These are phyloP conservation scores for Porites lobata DNA, from an alignment of 92 coral and sea anemone species.

Conservation along the genomic window DNA sequence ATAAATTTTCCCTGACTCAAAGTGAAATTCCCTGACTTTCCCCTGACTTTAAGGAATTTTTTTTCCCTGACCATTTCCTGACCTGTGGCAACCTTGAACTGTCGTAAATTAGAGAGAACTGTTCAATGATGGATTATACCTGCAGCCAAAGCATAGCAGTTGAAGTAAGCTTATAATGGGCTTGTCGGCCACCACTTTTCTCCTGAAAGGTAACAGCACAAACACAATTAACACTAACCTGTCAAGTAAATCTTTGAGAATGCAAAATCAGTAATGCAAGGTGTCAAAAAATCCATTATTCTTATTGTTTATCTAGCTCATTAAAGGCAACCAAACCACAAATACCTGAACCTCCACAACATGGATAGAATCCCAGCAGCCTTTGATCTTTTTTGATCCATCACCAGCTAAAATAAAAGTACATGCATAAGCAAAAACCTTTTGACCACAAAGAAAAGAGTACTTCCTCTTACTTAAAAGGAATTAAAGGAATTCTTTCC, in stretches of 20 bases:
- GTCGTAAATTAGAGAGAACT: no score
- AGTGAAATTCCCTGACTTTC: no score
- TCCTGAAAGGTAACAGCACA: conserved; percentile 59
- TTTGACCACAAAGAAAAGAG: neutral
- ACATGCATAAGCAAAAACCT: neutral
- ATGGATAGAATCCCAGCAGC: conserved; percentile 99
- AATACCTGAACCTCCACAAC: conserved; percentile 99
- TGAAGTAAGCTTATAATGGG: conserved; percentile 99
- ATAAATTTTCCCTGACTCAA: no score
- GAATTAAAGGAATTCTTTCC: neutral
- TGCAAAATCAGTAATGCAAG: neutral
- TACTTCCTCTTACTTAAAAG: neutral
- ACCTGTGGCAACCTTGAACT: no score
- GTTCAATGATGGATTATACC: conserved; percentile 49
- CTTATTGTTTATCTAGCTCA: neutral
- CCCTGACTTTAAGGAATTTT: no score
- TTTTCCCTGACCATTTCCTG: no score
- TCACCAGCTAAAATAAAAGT: conserved; percentile 86
- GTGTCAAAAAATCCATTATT: neutral
- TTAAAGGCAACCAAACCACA: neutral
- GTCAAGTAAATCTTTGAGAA: no score
- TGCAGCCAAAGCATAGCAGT: conserved; percentile 99
- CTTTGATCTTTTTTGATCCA: conserved; percentile 97
- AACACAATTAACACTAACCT: neutral
- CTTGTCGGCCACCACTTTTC: conserved; percentile 92